phyloP scores from a whole-genome alignment of 2,113 vertebrate genomes.

The Nothobranchius furzeri region DNA sequence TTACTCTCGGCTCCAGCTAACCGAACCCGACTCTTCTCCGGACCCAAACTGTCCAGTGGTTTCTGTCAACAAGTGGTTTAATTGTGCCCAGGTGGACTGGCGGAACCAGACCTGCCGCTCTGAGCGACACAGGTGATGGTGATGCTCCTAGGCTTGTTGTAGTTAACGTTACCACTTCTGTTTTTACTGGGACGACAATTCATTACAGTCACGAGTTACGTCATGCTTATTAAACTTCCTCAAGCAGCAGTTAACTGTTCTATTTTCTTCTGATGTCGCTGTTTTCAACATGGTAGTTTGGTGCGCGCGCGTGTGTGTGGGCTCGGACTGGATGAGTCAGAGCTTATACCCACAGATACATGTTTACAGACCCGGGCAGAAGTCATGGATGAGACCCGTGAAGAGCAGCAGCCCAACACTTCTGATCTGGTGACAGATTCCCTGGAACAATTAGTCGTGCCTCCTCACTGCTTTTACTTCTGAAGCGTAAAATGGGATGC shows the following conservation, averaged over 20 bases:
- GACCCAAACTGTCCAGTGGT: slow-evolving; percentile 6
- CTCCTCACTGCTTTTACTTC: no score
- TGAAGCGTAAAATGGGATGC: no score
- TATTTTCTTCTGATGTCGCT: slow-evolving; percentile 31
- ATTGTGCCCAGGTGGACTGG: slow-evolving; percentile 19
- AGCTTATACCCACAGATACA: slow-evolving; percentile 50
- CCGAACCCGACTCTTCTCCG: neutral
- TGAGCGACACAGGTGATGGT: neutral
- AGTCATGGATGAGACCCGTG: neutral
- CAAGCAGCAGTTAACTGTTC: slow-evolving; percentile 31
- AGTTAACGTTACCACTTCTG: neutral
- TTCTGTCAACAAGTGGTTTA: slow-evolving; percentile 68
- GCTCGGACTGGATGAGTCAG: slow-evolving; percentile 63
- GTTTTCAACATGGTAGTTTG: slow-evolving; percentile 36
- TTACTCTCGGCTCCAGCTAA: neutral
- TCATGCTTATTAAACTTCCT: slow-evolving; percentile 50
- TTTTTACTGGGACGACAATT: slow-evolving; percentile 10
- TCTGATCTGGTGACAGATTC: no score
- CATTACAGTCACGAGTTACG: slow-evolving; percentile 23
- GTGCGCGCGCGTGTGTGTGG: slow-evolving; percentile 27
- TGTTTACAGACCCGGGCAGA: slow-evolving; percentile 16
- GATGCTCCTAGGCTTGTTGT: neutral
- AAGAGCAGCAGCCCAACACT: no score
- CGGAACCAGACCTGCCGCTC: neutral
- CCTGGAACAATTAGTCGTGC: no score